Evolutionary conservation across 2,888 invertebrate species (phyloP).

Genomic region (Chalcis sispes): DNA sequence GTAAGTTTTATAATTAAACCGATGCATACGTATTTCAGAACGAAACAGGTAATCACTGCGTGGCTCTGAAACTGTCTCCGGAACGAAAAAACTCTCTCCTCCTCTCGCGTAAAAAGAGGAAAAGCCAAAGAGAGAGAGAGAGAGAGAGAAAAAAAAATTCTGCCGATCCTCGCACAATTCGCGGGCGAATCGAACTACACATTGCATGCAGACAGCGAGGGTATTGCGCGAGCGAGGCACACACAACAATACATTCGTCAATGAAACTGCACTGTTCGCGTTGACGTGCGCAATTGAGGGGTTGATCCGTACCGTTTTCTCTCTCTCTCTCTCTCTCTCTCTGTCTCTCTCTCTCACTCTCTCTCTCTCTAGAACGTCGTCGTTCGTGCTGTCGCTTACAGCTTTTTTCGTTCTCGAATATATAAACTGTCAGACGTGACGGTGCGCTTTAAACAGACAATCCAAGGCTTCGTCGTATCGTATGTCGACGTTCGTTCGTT

Average conservation of each 20-base stretch:
- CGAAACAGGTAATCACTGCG: constrained; percentile 33
- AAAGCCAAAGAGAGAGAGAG: not conserved
- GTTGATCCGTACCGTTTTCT: constrained; percentile 39
- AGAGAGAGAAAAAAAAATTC: constrained; percentile 25
- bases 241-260: constrained; percentile 53
- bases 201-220: not conserved
- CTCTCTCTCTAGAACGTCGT: not conserved
- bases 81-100: too few relatives aligned
- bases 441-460: constrained; percentile 54
- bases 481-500: constrained; percentile 23
- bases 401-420: constrained; percentile 52
- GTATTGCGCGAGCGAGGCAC: not conserved
- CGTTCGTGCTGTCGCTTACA: constrained; percentile 50
- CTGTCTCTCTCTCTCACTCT: too few relatives aligned
- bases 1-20: too few relatives aligned
- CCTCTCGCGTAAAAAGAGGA: not conserved
- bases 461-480: constrained; percentile 36
- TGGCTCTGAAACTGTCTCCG: not conserved
- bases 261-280: constrained; percentile 51
- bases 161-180: constrained; percentile 46
- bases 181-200: constrained; percentile 11
- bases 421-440: constrained; percentile 57
- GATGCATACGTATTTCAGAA: not conserved
- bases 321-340: too few relatives aligned
- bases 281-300: constrained; percentile 57